phyloP scores from a whole-genome alignment of 2,888 invertebrate genomes.

The Tetragonisca angustula region DNA sequence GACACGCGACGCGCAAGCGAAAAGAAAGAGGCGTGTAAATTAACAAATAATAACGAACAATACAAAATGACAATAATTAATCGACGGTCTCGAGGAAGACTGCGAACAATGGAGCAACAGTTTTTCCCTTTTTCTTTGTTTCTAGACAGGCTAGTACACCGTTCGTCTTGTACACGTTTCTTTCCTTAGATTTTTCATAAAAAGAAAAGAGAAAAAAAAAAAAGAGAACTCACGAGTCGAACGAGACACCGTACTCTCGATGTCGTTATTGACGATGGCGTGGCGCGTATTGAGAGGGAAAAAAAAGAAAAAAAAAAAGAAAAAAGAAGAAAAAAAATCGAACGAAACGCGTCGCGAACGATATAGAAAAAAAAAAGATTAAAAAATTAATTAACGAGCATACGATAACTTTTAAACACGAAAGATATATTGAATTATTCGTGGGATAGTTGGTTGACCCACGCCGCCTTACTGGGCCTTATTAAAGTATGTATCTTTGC shows the following conservation, averaged over 20 bases:
- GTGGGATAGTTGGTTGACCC: slow-evolving; percentile 80
- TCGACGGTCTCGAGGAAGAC: slow-evolving; percentile 47
- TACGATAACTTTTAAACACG: slow-evolving; percentile 58
- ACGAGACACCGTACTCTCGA: not conserved
- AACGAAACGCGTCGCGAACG: not conserved
- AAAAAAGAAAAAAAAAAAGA: not conserved
- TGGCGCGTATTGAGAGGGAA: not conserved
- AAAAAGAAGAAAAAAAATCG: not conserved
- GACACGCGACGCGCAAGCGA: not conserved
- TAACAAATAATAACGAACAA: slow-evolving; percentile 66
- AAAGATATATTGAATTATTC: slow-evolving; percentile 77
- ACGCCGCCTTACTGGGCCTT: slow-evolving; percentile 84
- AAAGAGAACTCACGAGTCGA: not conserved
- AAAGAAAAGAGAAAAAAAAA: not conserved
- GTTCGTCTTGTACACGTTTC: not conserved
- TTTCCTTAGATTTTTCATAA: slow-evolving; percentile 6
- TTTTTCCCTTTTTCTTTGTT: slow-evolving; percentile 22
- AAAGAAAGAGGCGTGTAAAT: slow-evolving; percentile 36
- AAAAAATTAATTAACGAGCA: slow-evolving; percentile 9
- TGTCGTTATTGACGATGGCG: not conserved
- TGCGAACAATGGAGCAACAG: slow-evolving; percentile 34
- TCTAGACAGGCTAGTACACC: slow-evolving; percentile 3
- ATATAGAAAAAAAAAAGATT: not conserved
- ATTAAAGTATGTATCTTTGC: slow-evolving; percentile 82
- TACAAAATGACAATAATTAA: slow-evolving; percentile 69